A percentile compares a stretch with the other conserved stretches of the same genome.
These are phyloP conservation scores for Tetrax tetrax DNA, from an alignment of 2,113 vertebrate genomes.

Conservation along the genomic window DNA sequence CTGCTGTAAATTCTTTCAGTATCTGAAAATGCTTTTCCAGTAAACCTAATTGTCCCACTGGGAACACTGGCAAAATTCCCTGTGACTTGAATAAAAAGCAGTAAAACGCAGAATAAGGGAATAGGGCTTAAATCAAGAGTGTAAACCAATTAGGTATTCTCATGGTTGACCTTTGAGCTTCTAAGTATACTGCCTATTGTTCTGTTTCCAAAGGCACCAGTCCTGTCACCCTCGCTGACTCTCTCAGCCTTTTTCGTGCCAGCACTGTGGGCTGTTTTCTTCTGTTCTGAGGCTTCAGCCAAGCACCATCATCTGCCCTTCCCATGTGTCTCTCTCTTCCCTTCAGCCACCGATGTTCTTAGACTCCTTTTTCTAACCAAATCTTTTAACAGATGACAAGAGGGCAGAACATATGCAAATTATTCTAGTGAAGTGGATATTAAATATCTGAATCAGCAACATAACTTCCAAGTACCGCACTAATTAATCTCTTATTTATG, in stretches of 20 bases:
- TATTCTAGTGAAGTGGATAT: conserved; percentile 25
- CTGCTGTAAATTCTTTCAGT: background rate
- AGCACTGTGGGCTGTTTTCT: background rate
- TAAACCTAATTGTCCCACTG: background rate
- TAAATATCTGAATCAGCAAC: conserved; percentile 58
- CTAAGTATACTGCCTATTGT: background rate
- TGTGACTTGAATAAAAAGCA: background rate
- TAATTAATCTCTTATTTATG: conserved; percentile 59
- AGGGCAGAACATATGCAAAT: conserved; percentile 30
- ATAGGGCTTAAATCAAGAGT: background rate
- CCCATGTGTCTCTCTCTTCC: background rate
- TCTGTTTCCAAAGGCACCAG: background rate
- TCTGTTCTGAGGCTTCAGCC: background rate
- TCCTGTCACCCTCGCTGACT: background rate
- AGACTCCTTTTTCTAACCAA: conserved; percentile 21
- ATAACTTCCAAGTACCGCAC: background rate
- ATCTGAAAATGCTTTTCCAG: background rate
- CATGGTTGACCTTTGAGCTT: conserved; percentile 23
- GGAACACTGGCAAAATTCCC: background rate
- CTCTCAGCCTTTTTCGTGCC: background rate
- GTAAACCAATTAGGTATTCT: conserved; percentile 23
- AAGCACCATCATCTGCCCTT: background rate
- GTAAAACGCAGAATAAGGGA: conserved; percentile 2
- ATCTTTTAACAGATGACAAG: conserved; percentile 22
- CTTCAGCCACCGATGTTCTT: background rate